Evolutionary conservation across 2,113 vertebrate species (phyloP).

Genomic region (human): DNA sequence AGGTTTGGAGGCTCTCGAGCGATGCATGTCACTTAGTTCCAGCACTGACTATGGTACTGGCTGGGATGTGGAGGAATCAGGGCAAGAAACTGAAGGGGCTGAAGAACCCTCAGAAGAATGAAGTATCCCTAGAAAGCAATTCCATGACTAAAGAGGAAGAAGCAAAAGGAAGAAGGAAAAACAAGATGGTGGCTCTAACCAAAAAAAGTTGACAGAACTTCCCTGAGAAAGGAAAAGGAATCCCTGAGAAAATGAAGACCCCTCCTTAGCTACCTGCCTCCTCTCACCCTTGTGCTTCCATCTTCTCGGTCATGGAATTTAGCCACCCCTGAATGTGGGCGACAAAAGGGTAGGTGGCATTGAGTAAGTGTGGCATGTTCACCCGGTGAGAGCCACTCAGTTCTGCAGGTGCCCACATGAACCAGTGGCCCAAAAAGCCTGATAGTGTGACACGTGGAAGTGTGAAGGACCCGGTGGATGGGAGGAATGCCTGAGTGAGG

Average conservation of each 20-base stretch:
- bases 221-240: background rate
- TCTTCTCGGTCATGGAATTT: background rate
- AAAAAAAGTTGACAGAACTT: background rate
- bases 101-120: background rate
- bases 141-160: background rate
- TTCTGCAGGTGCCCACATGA: background rate
- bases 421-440: background rate
- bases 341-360: background rate
- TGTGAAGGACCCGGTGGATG: too few relatives aligned
- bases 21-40: background rate
- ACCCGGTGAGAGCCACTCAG: too few relatives aligned
- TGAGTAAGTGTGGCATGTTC: background rate
- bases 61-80: background rate
- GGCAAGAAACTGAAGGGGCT: background rate
- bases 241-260: background rate
- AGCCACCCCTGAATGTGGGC: background rate
- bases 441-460: background rate
- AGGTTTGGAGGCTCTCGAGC: background rate
- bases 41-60: fast-evolving
- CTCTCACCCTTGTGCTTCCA: background rate
- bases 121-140: background rate
- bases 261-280: fast-evolving
- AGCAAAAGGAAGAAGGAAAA: background rate
- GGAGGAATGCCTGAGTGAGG: background rate
- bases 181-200: background rate